Conservation (phyloP, 2,888 invertebrate genomes). For the Tipula unca region DNA sequence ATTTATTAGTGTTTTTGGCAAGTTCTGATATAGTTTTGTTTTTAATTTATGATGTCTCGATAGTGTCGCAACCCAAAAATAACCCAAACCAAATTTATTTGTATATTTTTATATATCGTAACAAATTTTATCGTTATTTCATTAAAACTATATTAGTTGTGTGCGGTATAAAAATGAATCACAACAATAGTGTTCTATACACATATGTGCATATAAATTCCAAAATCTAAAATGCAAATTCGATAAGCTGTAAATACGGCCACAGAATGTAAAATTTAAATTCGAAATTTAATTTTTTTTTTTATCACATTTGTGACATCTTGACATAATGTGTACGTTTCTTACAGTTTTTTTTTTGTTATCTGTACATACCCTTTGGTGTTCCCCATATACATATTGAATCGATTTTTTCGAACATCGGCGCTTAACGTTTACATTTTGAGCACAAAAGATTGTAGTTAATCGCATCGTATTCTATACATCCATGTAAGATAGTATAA, state of each 20-base stretch:
- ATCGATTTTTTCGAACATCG: not conserved
- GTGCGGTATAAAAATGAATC: not conserved
- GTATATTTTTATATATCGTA: not conserved
- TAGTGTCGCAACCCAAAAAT: not conserved
- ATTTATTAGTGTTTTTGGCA: not conserved
- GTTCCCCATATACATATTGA: not conserved
- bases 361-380: not conserved
- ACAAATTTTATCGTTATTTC: not conserved
- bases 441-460: not conserved
- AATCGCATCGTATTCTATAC: too few relatives aligned
- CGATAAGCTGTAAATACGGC: not conserved
- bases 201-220: too few relatives aligned
- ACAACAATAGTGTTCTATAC: not conserved
- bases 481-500: too few relatives aligned
- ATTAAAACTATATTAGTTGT: not conserved
- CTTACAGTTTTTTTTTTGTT: not conserved
- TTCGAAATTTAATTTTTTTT: not conserved
- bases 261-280: not conserved
- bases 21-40: not conserved
- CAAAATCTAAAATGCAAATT: too few relatives aligned
- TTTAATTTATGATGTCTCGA: not conserved
- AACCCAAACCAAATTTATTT: not conserved
- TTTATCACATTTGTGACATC: not conserved
- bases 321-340: not conserved
- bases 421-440: not conserved